A percentile compares a stretch with the other conserved stretches of the same genome.
These are phyloP conservation scores for Drosophila gunungcola DNA, from an alignment of 1,140 invertebrate genomes.

Conservation along the genomic window DNA sequence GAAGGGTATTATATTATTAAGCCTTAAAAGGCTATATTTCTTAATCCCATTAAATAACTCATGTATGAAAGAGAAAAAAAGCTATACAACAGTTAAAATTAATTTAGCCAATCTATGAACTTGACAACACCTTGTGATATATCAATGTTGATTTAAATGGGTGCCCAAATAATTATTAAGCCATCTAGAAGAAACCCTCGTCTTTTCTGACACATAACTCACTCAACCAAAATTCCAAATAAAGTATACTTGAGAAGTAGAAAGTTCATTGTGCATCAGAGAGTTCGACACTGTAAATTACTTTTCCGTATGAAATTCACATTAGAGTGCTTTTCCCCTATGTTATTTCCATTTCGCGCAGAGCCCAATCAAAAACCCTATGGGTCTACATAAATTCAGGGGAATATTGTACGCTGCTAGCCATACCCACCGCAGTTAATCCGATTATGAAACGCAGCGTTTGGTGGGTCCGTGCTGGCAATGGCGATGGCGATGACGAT, in stretches of 20 bases:
- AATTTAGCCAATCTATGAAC: background rate
- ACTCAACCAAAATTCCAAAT: slow-evolving; percentile 16
- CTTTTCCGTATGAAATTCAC: slow-evolving; percentile 50
- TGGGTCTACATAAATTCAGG: slow-evolving; percentile 77
- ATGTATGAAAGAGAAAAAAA: too few species aligned
- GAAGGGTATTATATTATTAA: too few species aligned
- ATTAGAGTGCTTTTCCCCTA: slow-evolving; percentile 49
- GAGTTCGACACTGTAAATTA: slow-evolving; percentile 26
- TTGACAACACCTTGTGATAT: too few species aligned
- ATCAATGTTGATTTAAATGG: background rate
- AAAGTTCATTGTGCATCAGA: slow-evolving; percentile 21
- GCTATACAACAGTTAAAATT: background rate
- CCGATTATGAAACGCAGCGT: slow-evolving; percentile 70
- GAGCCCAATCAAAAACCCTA: slow-evolving; percentile 59
- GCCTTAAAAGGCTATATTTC: too few species aligned
- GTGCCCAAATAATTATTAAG: slow-evolving; percentile 4
- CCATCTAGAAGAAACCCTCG: background rate
- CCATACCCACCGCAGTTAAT: slow-evolving; percentile 79
- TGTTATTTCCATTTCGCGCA: slow-evolving; percentile 56
- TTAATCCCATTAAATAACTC: too few species aligned
- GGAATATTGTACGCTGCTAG: slow-evolving; percentile 59
- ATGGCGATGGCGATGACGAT: too few species aligned
- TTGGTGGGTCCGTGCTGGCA: slow-evolving; percentile 12
- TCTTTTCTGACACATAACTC: slow-evolving; percentile 2
- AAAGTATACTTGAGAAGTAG: slow-evolving; percentile 23